Conservation (phyloP, 2,113 vertebrate genomes). For the Leptobrachium ailaonicum region DNA sequence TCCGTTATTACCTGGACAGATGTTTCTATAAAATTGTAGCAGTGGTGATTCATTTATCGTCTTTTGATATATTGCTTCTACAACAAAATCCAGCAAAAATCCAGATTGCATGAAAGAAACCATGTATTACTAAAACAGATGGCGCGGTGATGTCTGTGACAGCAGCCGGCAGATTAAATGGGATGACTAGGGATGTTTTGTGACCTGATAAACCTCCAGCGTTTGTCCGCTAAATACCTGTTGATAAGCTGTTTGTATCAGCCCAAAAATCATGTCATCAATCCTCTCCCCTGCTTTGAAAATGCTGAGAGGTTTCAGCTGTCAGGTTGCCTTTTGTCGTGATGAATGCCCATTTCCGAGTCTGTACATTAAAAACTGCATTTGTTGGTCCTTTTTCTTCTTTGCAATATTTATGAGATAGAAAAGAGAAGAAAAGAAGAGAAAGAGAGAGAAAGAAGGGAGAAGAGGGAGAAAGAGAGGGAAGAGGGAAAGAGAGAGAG, state of each 20-base stretch:
- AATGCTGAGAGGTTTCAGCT: not conserved
- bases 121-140: slow-evolving; percentile 31
- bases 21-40: slow-evolving; percentile 26
- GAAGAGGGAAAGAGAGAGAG: too few relatives aligned
- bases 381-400: too few relatives aligned
- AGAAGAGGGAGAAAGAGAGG: too few relatives aligned
- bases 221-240: slow-evolving; percentile 1
- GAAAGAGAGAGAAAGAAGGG: too few relatives aligned
- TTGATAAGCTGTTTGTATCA: not conserved
- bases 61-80: slow-evolving; percentile 35
- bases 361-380: too few relatives aligned
- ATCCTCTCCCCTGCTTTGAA: not conserved
- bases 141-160: slow-evolving; percentile 7
- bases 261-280: not conserved
- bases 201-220: slow-evolving; percentile 11
- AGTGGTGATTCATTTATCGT: slow-evolving; percentile 12
- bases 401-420: too few relatives aligned
- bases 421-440: fast-evolving
- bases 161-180: slow-evolving; percentile 27
- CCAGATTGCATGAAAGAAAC: slow-evolving; percentile 23
- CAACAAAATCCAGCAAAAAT: slow-evolving; percentile 32
- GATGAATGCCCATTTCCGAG: too few relatives aligned
- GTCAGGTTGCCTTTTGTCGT: too few relatives aligned
- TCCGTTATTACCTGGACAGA: slow-evolving; percentile 33
- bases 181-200: not conserved